phyloP scores from a whole-genome alignment of 2,888 invertebrate genomes.

The Seira sanloemensis region DNA sequence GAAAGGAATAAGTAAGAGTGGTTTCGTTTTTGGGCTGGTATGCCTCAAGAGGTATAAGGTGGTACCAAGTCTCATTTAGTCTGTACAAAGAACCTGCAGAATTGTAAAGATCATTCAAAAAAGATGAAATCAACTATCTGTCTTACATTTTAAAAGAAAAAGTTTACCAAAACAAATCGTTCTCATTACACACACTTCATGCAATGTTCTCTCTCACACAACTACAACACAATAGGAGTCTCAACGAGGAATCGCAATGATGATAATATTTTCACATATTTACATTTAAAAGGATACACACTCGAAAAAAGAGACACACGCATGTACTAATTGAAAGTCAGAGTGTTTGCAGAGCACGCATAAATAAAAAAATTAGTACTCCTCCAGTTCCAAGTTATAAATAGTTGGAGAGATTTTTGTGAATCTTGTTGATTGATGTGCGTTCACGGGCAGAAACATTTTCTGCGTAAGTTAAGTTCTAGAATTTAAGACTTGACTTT shows the following conservation, averaged over 20 bases:
- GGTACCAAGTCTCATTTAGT: neutral
- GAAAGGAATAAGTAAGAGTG: conserved; percentile 28
- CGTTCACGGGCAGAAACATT: no score
- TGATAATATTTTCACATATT: neutral
- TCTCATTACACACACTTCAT: conserved; percentile 22
- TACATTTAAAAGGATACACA: neutral
- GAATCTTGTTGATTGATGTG: neutral
- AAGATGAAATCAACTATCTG: conserved; percentile 42
- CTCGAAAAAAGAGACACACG: no score
- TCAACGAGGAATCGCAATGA: neutral
- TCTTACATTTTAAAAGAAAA: neutral
- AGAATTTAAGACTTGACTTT: no score
- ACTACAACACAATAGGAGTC: neutral
- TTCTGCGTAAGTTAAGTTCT: no score
- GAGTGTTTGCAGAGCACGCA: conserved; percentile 25
- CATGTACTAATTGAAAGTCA: neutral
- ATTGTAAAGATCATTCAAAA: neutral
- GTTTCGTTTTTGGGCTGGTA: conserved; percentile 15
- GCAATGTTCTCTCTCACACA: neutral
- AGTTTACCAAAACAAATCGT: conserved; percentile 45
- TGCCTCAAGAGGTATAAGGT: neutral
- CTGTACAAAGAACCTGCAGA: conserved; percentile 5
- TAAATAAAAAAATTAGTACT: conserved; percentile 27
- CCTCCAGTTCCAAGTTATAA: conserved; percentile 3
- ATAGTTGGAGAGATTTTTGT: neutral